Percentiles rank a stretch among this genome's conserved stretches.
phyloP scores from a whole-genome alignment of 2,888 invertebrate genomes.

The Catocala sponsa region DNA sequence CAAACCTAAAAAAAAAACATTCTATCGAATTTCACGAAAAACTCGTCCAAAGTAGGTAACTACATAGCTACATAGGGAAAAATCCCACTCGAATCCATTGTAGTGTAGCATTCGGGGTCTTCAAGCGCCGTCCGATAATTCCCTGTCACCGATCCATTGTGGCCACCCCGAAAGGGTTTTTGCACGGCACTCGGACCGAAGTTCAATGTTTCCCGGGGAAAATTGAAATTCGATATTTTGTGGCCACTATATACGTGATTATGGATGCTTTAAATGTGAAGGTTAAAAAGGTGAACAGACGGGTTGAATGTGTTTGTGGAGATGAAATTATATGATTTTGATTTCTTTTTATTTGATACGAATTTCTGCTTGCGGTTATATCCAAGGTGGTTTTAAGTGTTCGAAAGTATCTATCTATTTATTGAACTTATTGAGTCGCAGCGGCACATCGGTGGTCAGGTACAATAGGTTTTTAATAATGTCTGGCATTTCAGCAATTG shows the following conservation, averaged over 20 bases:
- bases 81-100: slow-evolving; percentile 43
- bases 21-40: slow-evolving; percentile 10
- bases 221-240: slow-evolving; percentile 57
- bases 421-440: no score
- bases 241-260: slow-evolving; percentile 23
- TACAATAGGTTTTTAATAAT: no score
- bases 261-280: slow-evolving; percentile 12
- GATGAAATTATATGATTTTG: background rate
- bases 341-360: no score
- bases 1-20: background rate
- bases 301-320: background rate
- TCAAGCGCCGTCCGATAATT: slow-evolving; percentile 53
- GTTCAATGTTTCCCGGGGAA: slow-evolving; percentile 37
- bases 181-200: slow-evolving; percentile 35
- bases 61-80: slow-evolving; percentile 25
- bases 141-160: slow-evolving; percentile 58
- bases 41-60: slow-evolving; percentile 11
- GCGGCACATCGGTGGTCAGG: no score
- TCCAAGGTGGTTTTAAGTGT: no score
- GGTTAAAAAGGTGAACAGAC: background rate
- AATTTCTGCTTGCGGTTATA: no score
- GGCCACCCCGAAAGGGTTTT: slow-evolving; percentile 46
- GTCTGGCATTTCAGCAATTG: no score
- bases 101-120: slow-evolving; percentile 43
- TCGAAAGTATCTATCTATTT: no score